These are phyloP conservation scores for Pagrus major DNA, from an alignment of 2,113 vertebrate species.

Conservation along the genomic window DNA sequence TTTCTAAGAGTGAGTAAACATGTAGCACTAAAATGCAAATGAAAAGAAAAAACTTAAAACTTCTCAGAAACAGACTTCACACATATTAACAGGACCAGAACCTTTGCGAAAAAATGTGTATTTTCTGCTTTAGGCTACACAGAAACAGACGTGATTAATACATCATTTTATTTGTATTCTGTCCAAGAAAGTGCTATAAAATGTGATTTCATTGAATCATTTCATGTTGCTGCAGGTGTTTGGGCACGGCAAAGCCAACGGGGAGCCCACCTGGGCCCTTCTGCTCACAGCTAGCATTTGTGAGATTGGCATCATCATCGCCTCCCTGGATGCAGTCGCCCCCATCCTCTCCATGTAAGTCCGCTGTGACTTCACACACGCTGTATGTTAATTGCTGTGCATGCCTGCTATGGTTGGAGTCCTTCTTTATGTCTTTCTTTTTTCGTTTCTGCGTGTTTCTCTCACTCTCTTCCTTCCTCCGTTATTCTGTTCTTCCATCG, in stretches of 20 bases:
- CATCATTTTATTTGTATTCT: not conserved
- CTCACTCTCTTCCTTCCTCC: not conserved
- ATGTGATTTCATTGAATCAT: not conserved
- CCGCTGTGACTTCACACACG: not conserved
- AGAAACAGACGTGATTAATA: not conserved
- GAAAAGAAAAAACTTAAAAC: not conserved
- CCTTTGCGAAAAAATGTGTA: not conserved
- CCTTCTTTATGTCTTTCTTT: not conserved
- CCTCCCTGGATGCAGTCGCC: slow-evolving; percentile 96
- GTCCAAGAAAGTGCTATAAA: not conserved
- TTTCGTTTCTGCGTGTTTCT: not conserved
- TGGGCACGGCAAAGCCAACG: slow-evolving; percentile 97
- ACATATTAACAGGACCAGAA: not conserved
- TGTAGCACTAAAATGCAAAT: not conserved
- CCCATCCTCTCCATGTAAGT: slow-evolving; percentile 98
- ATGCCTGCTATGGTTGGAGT: not conserved
- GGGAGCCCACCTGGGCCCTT: slow-evolving; percentile 98
- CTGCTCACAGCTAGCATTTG: slow-evolving; percentile 96
- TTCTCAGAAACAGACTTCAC: not conserved
- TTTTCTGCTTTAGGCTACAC: not conserved
- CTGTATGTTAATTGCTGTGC: not conserved
- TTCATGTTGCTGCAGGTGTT: slow-evolving; percentile 87
- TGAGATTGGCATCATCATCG: slow-evolving; percentile 98
- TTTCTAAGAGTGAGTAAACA: slow-evolving; percentile 90
- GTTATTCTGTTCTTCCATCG: slow-evolving; percentile 4